Conservation (phyloP, 2,113 vertebrate genomes). For the Cathartes aura region DNA sequence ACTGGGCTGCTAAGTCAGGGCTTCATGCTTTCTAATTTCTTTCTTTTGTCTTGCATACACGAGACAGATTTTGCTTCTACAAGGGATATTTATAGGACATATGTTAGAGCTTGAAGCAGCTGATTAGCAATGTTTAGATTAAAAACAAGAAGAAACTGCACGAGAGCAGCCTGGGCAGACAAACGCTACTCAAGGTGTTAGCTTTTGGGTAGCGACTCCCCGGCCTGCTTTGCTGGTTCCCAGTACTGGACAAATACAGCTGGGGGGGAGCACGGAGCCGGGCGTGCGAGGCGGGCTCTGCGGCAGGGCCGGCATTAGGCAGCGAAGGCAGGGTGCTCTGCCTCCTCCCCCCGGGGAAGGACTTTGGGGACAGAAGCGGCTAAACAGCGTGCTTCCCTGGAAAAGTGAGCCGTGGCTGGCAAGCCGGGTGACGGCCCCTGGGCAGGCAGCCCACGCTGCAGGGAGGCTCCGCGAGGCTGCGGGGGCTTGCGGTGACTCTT, state of each 20-base stretch:
- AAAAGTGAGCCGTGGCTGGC: background rate
- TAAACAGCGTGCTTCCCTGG: background rate
- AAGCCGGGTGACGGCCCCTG: background rate
- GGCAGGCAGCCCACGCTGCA: background rate
- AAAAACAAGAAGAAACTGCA: background rate
- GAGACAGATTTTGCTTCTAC: constrained; percentile 59
- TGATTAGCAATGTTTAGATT: constrained; percentile 39
- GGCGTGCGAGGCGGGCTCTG: background rate
- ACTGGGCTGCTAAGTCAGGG: constrained; percentile 45
- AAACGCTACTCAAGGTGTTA: background rate
- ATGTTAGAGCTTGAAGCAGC: constrained; percentile 46
- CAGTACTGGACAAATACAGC: background rate
- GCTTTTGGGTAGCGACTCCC: background rate
- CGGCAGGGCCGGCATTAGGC: background rate
- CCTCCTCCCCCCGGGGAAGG: background rate
- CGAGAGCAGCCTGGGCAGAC: background rate
- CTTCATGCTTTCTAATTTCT: constrained; percentile 47
- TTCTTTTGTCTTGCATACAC: constrained; percentile 55
- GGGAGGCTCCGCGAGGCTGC: background rate
- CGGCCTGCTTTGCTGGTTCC: too few relatives aligned
- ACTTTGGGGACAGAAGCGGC: background rate
- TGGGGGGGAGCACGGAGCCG: background rate
- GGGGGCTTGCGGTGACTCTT: background rate
- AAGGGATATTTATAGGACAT: constrained; percentile 63
- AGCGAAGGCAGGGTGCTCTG: background rate